Evolutionary conservation across 2,113 vertebrate species (phyloP).

Genomic region (Macroglossus sobrinus): DNA sequence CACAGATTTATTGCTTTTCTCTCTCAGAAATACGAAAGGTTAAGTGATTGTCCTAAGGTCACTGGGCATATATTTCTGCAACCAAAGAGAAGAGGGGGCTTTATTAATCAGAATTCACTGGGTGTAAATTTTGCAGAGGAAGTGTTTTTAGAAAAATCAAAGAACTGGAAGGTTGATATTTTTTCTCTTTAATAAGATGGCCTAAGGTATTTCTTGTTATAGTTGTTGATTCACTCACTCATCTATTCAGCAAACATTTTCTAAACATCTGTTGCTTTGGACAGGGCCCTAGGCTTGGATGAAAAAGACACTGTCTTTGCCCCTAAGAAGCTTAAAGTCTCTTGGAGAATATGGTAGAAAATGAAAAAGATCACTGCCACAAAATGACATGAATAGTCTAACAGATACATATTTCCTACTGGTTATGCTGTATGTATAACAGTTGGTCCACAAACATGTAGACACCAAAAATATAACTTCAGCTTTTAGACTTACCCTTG

Average conservation of each 20-base stretch:
- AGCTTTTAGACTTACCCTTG: neutral
- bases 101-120: constrained; percentile 23
- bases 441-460: neutral
- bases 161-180: neutral
- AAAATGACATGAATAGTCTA: neutral
- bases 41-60: constrained; percentile 26
- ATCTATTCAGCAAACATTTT: neutral
- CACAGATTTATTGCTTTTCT: constrained; percentile 15
- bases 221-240: neutral
- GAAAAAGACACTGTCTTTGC: neutral
- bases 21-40: neutral
- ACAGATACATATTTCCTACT: neutral
- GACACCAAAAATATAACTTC: neutral
- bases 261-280: neutral
- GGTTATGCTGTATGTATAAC: neutral
- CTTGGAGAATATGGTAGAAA: neutral
- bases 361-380: neutral
- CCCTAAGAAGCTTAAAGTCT: neutral
- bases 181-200: neutral
- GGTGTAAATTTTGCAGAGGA: constrained; percentile 4
- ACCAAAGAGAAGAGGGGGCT: neutral
- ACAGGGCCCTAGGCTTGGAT: neutral
- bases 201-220: neutral
- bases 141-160: neutral
- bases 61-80: constrained; percentile 16